A percentile compares a stretch with the other conserved stretches of the same genome.
Conservation (phyloP, 2,888 invertebrate genomes). For the Orthosia cruda region DNA sequence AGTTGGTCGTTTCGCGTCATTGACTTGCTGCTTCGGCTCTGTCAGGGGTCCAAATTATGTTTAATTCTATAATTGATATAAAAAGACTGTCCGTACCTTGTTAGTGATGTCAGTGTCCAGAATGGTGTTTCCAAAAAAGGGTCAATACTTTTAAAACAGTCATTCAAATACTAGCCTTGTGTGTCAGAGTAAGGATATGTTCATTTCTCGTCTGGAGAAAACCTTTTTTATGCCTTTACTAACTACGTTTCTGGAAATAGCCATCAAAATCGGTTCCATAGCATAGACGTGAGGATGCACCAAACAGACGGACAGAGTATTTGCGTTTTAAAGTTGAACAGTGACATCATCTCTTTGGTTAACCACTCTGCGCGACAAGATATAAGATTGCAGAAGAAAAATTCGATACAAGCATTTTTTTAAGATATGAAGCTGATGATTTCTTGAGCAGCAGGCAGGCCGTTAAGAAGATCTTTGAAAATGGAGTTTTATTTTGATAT, state of each 20-base stretch:
- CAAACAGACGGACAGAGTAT: background rate
- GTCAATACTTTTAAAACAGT: background rate
- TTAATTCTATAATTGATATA: constrained; percentile 69
- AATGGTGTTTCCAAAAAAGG: constrained; percentile 6
- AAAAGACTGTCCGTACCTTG: constrained; percentile 58
- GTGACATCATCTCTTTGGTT: background rate
- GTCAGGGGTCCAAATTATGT: constrained; percentile 65
- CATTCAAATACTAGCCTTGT: background rate
- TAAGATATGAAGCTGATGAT: background rate
- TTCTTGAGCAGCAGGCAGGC: background rate
- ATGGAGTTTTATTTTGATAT: background rate
- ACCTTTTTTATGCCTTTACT: background rate
- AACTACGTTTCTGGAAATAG: background rate
- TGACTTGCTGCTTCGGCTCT: constrained; percentile 56
- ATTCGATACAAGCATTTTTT: background rate
- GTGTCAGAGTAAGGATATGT: background rate
- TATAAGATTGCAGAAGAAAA: too few relatives aligned
- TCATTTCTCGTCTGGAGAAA: background rate
- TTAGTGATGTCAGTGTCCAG: constrained; percentile 46
- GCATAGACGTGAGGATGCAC: too few relatives aligned
- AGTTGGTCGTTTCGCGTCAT: constrained; percentile 70
- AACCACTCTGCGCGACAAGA: background rate
- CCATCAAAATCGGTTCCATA: background rate
- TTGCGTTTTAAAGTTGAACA: too few relatives aligned
- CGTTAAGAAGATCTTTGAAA: background rate